These are phyloP conservation scores for Teinopalpus imperialis DNA, from an alignment of 2,888 invertebrate genomes.

Conservation along the genomic window DNA sequence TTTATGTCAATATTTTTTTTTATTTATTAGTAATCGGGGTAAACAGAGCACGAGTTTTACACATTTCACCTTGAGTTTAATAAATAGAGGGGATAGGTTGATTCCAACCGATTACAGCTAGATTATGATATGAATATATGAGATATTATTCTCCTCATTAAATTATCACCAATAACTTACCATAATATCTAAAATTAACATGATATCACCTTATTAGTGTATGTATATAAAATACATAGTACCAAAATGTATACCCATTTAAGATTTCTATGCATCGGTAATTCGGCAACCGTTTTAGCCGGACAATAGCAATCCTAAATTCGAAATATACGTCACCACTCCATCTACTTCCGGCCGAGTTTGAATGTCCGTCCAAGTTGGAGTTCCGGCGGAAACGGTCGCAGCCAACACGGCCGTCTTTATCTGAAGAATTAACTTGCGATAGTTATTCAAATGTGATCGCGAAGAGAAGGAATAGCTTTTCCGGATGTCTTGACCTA, in stretches of 20 bases:
- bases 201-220: no score
- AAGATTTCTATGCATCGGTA: constrained; percentile 22
- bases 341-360: constrained; percentile 77
- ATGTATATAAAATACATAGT: no score
- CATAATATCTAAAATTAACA: no score
- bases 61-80: no score
- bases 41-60: no score
- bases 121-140: no score
- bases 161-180: no score
- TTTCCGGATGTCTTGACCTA: constrained; percentile 36
- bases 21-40: no score
- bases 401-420: constrained; percentile 75
- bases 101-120: no score
- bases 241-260: constrained; percentile 14
- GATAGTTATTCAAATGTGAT: constrained; percentile 77
- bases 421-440: constrained; percentile 78
- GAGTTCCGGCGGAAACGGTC: constrained; percentile 74
- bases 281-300: constrained; percentile 27
- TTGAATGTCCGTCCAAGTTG: constrained; percentile 79
- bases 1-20: no score
- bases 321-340: constrained; percentile 79
- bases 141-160: no score
- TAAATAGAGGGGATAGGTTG: no score
- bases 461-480: constrained; percentile 36
- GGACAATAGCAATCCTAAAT: constrained; percentile 68